phyloP scores from a whole-genome alignment of 2,113 vertebrate genomes.

The Morone saxatilis region DNA sequence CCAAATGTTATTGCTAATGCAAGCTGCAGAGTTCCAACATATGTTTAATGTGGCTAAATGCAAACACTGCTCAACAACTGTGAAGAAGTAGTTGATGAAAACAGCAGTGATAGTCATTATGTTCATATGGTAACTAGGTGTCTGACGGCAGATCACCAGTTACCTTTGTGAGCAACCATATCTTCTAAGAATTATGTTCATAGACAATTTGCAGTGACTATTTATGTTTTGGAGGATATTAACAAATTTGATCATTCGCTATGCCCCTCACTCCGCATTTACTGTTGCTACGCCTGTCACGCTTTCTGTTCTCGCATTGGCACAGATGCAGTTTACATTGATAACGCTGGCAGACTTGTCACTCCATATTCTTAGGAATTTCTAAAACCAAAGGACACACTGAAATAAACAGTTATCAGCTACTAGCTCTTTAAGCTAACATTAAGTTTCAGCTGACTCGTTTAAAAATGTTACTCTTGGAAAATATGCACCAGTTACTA shows the following conservation, averaged over 20 bases:
- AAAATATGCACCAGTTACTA: no score
- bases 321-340: background rate
- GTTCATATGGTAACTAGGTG: background rate
- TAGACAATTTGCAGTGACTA: background rate
- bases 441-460: no score
- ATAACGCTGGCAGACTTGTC: background rate
- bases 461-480: no score
- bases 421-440: no score
- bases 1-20: constrained; percentile 71
- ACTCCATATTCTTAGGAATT: background rate
- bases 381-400: background rate
- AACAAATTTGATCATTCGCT: background rate
- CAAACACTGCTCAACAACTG: background rate
- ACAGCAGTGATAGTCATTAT: background rate
- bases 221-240: background rate
- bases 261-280: background rate
- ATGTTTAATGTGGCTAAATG: background rate
- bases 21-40: constrained; percentile 50
- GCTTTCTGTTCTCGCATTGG: background rate
- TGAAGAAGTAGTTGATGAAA: background rate
- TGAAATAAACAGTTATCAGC: background rate
- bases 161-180: background rate
- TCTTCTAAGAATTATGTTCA: background rate
- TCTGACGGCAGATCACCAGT: background rate
- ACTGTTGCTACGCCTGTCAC: background rate